These are phyloP conservation scores for Eriocheir sinensis DNA, from an alignment of 1,140 invertebrate species.

Conservation along the genomic window DNA sequence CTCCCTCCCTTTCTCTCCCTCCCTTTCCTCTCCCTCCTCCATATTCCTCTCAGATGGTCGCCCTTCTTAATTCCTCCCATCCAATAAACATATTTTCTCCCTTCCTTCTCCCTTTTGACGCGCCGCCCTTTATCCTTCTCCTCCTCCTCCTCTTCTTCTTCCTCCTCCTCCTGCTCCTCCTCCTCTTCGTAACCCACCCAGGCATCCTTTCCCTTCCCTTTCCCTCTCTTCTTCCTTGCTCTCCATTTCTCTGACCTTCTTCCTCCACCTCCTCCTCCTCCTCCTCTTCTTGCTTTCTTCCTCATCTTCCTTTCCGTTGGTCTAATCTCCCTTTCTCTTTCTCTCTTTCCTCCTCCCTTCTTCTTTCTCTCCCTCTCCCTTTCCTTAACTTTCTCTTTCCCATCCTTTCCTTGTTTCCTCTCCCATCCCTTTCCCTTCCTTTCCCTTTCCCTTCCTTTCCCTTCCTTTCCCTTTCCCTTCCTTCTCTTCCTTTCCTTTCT, in stretches of 20 bases:
- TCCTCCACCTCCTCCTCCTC: background rate
- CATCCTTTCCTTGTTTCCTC: background rate
- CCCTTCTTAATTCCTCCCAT: too few relatives aligned
- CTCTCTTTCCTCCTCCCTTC: too few relatives aligned
- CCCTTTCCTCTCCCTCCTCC: too few relatives aligned
- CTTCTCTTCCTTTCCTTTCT: too few relatives aligned
- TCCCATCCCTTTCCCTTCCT: too few relatives aligned
- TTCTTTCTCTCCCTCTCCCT: background rate
- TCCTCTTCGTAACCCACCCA: background rate
- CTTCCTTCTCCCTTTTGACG: too few relatives aligned
- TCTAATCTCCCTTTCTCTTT: constrained; percentile 6
- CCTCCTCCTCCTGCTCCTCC: background rate
- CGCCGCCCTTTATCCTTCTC: too few relatives aligned
- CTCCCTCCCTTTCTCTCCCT: too few relatives aligned
- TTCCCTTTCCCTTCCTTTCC: too few relatives aligned
- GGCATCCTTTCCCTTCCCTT: background rate
- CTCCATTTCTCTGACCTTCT: background rate
- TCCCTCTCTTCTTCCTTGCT: background rate
- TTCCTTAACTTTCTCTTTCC: background rate
- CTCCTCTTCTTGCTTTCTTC: background rate
- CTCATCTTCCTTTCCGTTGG: background rate
- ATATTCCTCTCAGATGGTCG: too few relatives aligned
- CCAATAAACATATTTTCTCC: too few relatives aligned
- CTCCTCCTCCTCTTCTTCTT: background rate
- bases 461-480: too few relatives aligned